A percentile compares a stretch with the other conserved stretches of the same genome.
These are phyloP conservation scores for Podarcis lilfordi DNA, from an alignment of 2,797 vertebrate genomes.

Conservation along the genomic window DNA sequence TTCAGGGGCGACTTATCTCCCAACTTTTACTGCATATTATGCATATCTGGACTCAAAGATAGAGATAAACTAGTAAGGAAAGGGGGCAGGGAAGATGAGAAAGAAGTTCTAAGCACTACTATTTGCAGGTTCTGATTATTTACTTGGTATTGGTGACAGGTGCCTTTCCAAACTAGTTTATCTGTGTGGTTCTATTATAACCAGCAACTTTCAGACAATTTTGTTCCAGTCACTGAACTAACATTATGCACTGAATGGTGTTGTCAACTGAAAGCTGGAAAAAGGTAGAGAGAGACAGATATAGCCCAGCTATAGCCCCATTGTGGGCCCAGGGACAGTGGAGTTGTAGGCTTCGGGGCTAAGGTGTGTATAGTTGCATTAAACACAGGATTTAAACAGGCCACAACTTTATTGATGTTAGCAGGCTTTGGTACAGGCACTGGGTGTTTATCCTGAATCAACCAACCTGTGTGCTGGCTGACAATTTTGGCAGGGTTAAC, in stretches of 20 bases:
- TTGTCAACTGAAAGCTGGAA: neutral
- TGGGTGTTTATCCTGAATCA: too few relatives aligned
- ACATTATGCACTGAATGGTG: neutral
- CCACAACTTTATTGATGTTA: too few relatives aligned
- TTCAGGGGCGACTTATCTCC: constrained; percentile 27
- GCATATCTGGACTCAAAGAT: neutral
- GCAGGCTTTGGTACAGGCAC: too few relatives aligned
- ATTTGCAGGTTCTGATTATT: neutral
- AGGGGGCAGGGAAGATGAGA: neutral
- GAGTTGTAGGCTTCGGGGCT: too few relatives aligned
- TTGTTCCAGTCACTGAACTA: neutral
- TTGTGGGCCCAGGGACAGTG: neutral
- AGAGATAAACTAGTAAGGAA: neutral
- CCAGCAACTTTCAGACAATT: neutral
- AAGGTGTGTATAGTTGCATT: too few relatives aligned
- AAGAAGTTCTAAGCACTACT: neutral
- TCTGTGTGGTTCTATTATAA: neutral
- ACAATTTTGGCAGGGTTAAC: too few relatives aligned
- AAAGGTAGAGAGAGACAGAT: neutral
- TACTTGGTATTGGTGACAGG: neutral
- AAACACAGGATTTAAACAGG: too few relatives aligned
- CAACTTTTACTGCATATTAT: neutral
- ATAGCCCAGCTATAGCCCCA: neutral
- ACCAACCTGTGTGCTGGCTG: too few relatives aligned
- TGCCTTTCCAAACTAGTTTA: neutral